Percentiles rank a stretch among this genome's conserved stretches.
Conservation (phyloP, 2,113 vertebrate species). For the Ophthalmolycus amberensis region DNA sequence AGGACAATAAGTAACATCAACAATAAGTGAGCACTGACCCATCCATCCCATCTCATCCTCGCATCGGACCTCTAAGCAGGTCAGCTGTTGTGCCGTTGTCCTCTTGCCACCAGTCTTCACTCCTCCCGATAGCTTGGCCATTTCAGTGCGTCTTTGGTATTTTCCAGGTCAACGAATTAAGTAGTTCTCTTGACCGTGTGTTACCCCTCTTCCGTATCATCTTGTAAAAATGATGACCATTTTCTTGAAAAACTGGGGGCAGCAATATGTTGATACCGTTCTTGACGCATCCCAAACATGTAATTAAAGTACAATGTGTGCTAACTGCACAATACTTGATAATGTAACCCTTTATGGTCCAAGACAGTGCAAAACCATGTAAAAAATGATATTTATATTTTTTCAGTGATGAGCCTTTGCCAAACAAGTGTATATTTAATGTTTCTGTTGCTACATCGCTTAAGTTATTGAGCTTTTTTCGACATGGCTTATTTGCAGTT, state of each 20-base stretch:
- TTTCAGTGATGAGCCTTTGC: neutral
- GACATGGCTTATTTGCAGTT: neutral
- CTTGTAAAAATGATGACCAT: neutral
- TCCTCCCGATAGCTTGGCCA: constrained; percentile 44
- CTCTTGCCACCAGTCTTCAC: constrained; percentile 44
- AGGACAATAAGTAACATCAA: constrained; percentile 45
- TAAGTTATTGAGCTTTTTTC: too few relatives aligned
- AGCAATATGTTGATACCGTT: accelerated
- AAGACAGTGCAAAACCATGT: too few relatives aligned
- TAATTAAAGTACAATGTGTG: neutral
- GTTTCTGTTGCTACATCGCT: neutral
- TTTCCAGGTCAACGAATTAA: constrained; percentile 74
- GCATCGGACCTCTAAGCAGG: constrained; percentile 54
- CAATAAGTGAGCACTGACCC: constrained; percentile 56
- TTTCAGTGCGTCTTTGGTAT: constrained; percentile 61
- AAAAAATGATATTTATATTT: neutral
- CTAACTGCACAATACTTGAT: neutral
- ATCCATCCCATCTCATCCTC: constrained; percentile 17
- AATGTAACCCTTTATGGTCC: neutral
- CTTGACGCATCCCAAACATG: neutral
- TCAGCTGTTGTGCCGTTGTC: constrained; percentile 61
- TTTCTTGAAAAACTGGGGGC: neutral
- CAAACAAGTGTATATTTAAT: neutral
- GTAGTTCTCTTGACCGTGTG: neutral
- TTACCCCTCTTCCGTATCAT: neutral